Conservation (phyloP, 2,888 invertebrate genomes). For the Drosophila birchii region DNA sequence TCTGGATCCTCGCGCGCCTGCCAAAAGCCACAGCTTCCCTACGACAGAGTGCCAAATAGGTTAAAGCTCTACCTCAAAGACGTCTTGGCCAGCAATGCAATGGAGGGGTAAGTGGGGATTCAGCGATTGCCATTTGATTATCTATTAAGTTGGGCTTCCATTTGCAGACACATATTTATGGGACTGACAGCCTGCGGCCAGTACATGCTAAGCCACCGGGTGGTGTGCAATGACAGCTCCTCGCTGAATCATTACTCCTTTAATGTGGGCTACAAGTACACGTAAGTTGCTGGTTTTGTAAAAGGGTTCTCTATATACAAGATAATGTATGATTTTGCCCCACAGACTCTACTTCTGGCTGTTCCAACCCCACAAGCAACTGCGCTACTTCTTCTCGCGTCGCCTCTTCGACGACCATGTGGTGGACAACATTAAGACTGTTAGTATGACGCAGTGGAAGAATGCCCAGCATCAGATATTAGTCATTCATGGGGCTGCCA, state of each 20-base stretch:
- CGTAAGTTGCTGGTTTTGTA: conserved; percentile 85
- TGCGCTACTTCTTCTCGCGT: conserved; percentile 85
- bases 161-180: conserved; percentile 93
- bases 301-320: background rate
- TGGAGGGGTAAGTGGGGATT: conserved; percentile 82
- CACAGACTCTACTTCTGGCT: conserved; percentile 84
- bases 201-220: conserved; percentile 94
- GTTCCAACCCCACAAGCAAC: conserved; percentile 83
- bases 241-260: conserved; percentile 86
- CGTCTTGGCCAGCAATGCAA: conserved; percentile 86
- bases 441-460: conserved; percentile 88
- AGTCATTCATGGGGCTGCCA: conserved; percentile 86
- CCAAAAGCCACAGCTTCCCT: conserved; percentile 85
- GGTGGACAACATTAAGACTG: conserved; percentile 87
- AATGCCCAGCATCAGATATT: conserved; percentile 86
- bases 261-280: conserved; percentile 87
- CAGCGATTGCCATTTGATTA: background rate
- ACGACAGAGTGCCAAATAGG: conserved; percentile 86
- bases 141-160: background rate
- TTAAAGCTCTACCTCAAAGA: conserved; percentile 88
- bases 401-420: conserved; percentile 88
- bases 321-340: background rate
- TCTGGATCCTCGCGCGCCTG: conserved; percentile 85
- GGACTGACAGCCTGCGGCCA: conserved; percentile 97
- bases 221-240: conserved; percentile 86